Evolutionary conservation across 2,888 invertebrate genomes (phyloP).

Genomic region (Tinea pellionella): DNA sequence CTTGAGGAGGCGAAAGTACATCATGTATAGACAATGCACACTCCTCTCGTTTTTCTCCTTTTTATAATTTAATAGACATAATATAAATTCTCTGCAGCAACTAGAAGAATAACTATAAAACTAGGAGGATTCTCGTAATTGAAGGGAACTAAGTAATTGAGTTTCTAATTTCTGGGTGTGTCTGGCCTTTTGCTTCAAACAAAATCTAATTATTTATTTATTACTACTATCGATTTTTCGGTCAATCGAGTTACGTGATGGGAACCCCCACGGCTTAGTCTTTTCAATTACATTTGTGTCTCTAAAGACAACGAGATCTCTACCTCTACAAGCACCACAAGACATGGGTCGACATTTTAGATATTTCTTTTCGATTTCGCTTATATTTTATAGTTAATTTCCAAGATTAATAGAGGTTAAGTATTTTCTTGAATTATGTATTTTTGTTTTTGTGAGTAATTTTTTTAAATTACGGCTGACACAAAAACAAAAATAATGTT

Average conservation of each 20-base stretch:
- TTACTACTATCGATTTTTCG: not conserved
- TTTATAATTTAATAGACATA: no score
- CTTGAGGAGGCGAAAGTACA: no score
- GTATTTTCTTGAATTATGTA: no score
- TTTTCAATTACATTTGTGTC: not conserved
- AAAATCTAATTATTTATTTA: slow-evolving; percentile 5
- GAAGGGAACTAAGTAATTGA: not conserved
- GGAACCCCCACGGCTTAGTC: not conserved
- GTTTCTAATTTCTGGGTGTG: not conserved
- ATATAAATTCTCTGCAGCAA: not conserved
- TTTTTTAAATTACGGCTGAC: not conserved
- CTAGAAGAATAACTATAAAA: not conserved
- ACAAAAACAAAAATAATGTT: not conserved
- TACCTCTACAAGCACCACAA: no score
- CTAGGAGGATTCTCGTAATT: not conserved
- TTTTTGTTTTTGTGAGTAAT: not conserved
- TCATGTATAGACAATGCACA: no score
- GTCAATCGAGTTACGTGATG: slow-evolving; percentile 4
- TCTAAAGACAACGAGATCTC: no score
- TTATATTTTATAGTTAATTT: no score
- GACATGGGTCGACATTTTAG: no score
- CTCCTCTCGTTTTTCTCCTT: no score
- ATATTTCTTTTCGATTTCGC: no score
- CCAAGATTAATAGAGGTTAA: no score
- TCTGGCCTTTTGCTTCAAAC: not conserved